Conservation (phyloP, 2,888 invertebrate species). For the Balanococcus diminutus region DNA sequence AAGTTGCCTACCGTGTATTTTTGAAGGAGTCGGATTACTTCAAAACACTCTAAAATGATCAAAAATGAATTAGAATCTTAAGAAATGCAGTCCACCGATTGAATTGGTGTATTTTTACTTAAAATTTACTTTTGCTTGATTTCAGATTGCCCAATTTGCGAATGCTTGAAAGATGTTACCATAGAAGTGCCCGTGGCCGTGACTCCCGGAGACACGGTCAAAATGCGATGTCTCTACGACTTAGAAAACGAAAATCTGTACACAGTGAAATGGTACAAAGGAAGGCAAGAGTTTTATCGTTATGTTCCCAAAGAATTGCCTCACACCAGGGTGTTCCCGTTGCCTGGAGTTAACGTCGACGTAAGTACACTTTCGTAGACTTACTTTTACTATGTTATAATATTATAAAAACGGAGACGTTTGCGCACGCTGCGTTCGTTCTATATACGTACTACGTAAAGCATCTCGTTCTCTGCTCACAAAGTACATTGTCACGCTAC, state of each 20-base stretch:
- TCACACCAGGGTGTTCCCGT: slow-evolving; percentile 74
- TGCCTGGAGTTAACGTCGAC: slow-evolving; percentile 74
- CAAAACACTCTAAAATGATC: no score
- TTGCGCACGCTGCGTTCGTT: neutral
- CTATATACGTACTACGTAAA: neutral
- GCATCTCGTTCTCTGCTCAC: neutral
- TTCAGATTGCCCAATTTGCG: slow-evolving; percentile 16
- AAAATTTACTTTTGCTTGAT: no score
- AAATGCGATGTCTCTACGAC: slow-evolving; percentile 76
- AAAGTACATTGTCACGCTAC: neutral
- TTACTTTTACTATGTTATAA: neutral
- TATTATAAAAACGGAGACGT: neutral
- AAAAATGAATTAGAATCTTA: no score
- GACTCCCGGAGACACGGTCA: slow-evolving; percentile 74
- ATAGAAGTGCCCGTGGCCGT: slow-evolving; percentile 76
- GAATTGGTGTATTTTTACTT: no score
- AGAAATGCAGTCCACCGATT: no score
- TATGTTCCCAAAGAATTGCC: slow-evolving; percentile 80
- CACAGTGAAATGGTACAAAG: slow-evolving; percentile 83
- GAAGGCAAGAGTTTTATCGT: slow-evolving; percentile 77
- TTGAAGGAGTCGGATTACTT: no score
- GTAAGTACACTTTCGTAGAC: slow-evolving; percentile 67
- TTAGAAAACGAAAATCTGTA: slow-evolving; percentile 76
- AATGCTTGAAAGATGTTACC: slow-evolving; percentile 46
- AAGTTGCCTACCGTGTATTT: no score